A percentile compares a stretch with the other conserved stretches of the same genome.
phyloP scores from a whole-genome alignment of 2,113 vertebrate genomes.

The Petroica traversi region DNA sequence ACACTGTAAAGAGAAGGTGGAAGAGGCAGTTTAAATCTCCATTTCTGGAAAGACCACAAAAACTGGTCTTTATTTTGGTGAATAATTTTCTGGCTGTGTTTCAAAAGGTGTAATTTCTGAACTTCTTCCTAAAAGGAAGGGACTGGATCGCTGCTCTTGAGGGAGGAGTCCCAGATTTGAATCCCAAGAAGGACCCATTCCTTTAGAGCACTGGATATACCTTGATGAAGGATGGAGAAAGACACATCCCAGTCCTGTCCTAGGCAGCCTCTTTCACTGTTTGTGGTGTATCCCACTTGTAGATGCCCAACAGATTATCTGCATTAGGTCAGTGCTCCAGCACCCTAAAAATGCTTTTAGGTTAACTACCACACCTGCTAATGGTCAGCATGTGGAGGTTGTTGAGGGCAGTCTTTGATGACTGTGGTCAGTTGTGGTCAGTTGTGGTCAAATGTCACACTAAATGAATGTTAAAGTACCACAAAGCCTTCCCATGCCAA shows the following conservation, averaged over 20 bases:
- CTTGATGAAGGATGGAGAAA: not conserved
- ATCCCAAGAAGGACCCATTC: not conserved
- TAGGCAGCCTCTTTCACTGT: not conserved
- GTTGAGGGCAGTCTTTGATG: not conserved
- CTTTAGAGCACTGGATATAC: not conserved
- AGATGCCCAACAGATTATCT: not conserved
- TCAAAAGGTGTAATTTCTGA: not conserved
- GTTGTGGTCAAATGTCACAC: not conserved
- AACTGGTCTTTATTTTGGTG: fast-evolving
- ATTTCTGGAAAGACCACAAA: not conserved
- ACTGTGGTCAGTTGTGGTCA: not conserved
- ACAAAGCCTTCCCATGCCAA: not conserved
- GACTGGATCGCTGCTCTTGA: not conserved
- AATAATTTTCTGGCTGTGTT: not conserved
- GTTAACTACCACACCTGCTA: not conserved
- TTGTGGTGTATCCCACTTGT: not conserved
- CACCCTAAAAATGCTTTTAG: not conserved
- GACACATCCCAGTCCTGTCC: not conserved
- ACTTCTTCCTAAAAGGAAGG: not conserved
- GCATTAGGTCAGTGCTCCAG: not conserved
- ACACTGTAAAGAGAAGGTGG: not conserved
- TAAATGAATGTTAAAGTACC: not conserved
- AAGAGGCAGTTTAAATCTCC: not conserved
- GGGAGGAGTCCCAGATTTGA: not conserved
- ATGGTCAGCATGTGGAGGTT: not conserved